Base-by-base conservation (phyloP, 2,797 vertebrate genomes). In the Parambassis ranga region DNA sequence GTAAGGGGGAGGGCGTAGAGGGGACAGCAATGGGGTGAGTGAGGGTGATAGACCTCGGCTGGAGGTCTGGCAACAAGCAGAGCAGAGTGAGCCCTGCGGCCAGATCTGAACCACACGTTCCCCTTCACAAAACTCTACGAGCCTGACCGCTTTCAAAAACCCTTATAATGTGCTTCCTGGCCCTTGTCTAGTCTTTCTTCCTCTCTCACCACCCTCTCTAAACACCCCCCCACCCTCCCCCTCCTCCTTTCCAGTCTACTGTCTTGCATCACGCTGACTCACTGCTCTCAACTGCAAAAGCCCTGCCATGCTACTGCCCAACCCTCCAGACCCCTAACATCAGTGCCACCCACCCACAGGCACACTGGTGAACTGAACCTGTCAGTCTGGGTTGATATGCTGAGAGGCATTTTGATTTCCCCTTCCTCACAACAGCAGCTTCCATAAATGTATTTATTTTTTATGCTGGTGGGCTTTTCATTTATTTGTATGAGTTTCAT, bases 391-490 rank as follows among this genome's bases (percentile, higher is more conserved):
- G 15, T 36, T 15, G 51, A 61, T 67, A 49, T 27, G 31, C 27
- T 28, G 71, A 38, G 50, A 32, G 42, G 24, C 56, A 33, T 62
- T 39, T 14, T 72, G 58, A 75, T 71, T 50, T 10, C 24, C n/a
- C 26, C 23, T 27, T 14, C 27, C 11, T 42, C 46, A 62, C 60
- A 57, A 50, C 57, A 42, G 18, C 10, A 46, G 64, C 52, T 63
- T 59, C 36, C 1, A 5, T 74, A 53, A 36, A 62, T 71, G 72
- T 72, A 84, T 84, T 58, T 16, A 74, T 78, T 76, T 65, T 57
- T 41, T n/a, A 13, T 18, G 36, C 28, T 79, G 69, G 84, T 72
- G 32, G 58, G 53, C 56, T 75, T 79, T 77, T 75, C 51, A 53
- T 77, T 76, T 46, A 22, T 75, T 73, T 66, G 71, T 65, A 57